Percentiles rank a stretch among this genome's conserved stretches.
These are phyloP conservation scores for Hydriomena furcata DNA, from an alignment of 2,888 invertebrate species.

Conservation along the genomic window DNA sequence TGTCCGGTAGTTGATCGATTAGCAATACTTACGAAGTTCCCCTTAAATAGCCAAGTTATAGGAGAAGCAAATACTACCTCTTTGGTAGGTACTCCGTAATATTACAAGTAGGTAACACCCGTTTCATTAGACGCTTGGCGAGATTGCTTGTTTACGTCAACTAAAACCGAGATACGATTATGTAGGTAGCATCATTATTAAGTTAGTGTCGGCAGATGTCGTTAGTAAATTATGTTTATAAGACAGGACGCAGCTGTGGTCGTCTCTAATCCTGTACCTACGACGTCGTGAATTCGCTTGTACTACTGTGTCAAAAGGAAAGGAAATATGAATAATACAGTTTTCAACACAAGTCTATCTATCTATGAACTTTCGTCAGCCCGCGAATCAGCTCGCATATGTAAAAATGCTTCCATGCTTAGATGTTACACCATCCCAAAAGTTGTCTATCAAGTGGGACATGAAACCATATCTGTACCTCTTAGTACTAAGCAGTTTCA, in stretches of 20 bases:
- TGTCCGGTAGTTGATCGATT: too few relatives aligned
- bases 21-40: too few relatives aligned
- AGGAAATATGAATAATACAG: slow-evolving; percentile 63
- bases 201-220: slow-evolving; percentile 68
- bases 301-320: slow-evolving; percentile 55
- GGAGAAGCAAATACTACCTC: too few relatives aligned
- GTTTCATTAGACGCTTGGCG: slow-evolving; percentile 23
- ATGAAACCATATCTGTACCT: too few relatives aligned
- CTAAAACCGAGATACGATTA: slow-evolving; percentile 45
- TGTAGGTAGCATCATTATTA: slow-evolving; percentile 58
- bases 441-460: too few relatives aligned
- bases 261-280: slow-evolving; percentile 60
- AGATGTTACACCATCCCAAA: too few relatives aligned
- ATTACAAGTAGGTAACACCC: too few relatives aligned
- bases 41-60: too few relatives aligned
- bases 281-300: slow-evolving; percentile 53
- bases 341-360: neutral
- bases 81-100: neutral
- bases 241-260: slow-evolving; percentile 69
- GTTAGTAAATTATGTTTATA: slow-evolving; percentile 75
- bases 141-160: slow-evolving; percentile 49
- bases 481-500: too few relatives aligned
- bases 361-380: neutral
- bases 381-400: neutral
- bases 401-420: too few relatives aligned